Base-by-base conservation (phyloP, 2,797 vertebrate genomes). In the Danio tinwini region DNA sequence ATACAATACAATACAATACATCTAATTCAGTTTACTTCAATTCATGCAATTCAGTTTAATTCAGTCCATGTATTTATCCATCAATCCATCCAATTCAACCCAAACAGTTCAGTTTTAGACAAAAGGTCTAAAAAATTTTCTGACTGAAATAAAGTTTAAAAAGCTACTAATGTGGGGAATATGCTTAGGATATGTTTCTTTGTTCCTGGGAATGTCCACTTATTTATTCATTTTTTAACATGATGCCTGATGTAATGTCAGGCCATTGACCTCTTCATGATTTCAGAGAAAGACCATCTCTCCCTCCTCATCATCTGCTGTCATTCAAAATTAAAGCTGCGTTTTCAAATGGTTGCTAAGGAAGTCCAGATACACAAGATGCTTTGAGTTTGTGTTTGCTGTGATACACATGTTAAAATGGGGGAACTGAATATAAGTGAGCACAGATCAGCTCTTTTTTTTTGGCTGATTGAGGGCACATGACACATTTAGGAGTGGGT, bases 391-490 rank as follows among this genome's bases (percentile, higher is more conserved):
- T 52, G 16, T 19, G 17, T 49, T 56, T 73, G 8, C 45, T 74
- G 45, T 67, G 21, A 70, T 55, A 59, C 62, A 16, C 16, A 5
- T 67, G 40, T 74, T 76, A 8, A 29, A 12, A 65, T 29, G 6
- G 13, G 39, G 58, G 29, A 77, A 73, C 37, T 58, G 16, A 5
- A 69, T 13, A 59, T 74, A 19, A n/a, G 49, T 49, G n/a, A 40
- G 13, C 21, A 49, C 69, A n/a, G 5, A 16, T 37, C 10, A 39
- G 10, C 6, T 37, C 13, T 29, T 40, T 19, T 14, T 14, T 16
- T 80, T 39, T 42, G 5, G 12, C 47, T 55, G 37, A 80, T 70
- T 65, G 16, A 21, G 19, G 40, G 50, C 77, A 73, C 71, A 69
- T 81, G 74, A 45, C 16, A 10, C 42, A 50, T 39, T 69, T 21